Evolutionary conservation across 2,888 invertebrate species (phyloP).

Genomic region (Hyalella azteca): DNA sequence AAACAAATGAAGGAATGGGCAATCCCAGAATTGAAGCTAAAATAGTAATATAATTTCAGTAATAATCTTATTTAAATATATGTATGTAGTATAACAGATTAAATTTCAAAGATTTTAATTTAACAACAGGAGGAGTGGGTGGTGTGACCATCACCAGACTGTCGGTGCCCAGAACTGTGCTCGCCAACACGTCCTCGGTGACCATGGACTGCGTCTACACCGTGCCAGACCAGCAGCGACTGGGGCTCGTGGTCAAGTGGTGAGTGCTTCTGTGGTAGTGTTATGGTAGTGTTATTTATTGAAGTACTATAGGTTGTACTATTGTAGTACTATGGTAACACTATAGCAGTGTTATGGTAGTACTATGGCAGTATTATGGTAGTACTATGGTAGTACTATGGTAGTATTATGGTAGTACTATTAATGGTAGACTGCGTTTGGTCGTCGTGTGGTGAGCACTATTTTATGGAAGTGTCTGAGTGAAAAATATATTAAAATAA

Average conservation of each 20-base stretch:
- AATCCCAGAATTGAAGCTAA: too few relatives aligned
- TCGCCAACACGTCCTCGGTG: constrained; percentile 43
- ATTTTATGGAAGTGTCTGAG: too few relatives aligned
- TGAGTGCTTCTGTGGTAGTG: neutral
- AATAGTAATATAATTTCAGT: too few relatives aligned
- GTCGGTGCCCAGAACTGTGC: constrained; percentile 40
- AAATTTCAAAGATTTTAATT: too few relatives aligned
- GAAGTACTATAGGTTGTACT: neutral
- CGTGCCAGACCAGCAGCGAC: constrained; percentile 38
- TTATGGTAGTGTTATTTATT: neutral
- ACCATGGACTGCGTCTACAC: constrained; percentile 49
- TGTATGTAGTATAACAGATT: too few relatives aligned
- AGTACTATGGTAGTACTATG: neutral
- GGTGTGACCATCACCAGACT: constrained; percentile 41
- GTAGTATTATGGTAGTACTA: neutral
- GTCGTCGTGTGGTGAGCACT: neutral
- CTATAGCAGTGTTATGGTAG: neutral
- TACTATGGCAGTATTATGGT: neutral
- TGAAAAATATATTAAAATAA: too few relatives aligned
- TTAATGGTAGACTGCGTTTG: neutral
- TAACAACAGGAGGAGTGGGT: neutral
- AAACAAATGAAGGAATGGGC: too few relatives aligned
- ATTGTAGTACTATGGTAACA: neutral
- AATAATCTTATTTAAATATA: too few relatives aligned
- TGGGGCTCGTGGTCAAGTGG: constrained; percentile 44